Base-by-base conservation (phyloP, 2,888 invertebrate genomes). In the Apamea crenata region DNA sequence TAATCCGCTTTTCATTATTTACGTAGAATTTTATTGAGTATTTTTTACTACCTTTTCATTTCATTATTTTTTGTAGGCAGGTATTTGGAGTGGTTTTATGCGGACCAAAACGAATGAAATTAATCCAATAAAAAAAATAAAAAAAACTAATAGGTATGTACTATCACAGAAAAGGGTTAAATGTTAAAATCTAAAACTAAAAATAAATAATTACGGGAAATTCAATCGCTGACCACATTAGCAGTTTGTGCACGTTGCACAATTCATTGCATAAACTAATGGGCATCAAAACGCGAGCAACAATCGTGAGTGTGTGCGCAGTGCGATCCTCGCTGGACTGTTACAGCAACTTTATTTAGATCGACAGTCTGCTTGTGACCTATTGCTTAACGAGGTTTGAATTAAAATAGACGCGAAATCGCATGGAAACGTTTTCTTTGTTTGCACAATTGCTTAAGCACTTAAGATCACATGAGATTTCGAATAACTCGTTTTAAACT, bases 231-330 rank as follows among this genome's bases (percentile, higher is more conserved):
- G 47, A 36, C 65, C 47, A 78, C 32, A 75, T 74, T 83, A 63
- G 71, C 47, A 69, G 36, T 56, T 72, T 53, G 59, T 78, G n/a
- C 14, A 40, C 36, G 74, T 89, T 89, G 74, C 82, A 83, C 86
- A 88, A 88, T 80, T 29, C 53, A 81, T 88, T 88, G 78, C 84
- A 88, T 88, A 83, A 89, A 84, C 74, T 69, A 75, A 78, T 75
- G 36, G 50, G 69, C 25, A 72, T 67, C 75, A 80, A 80, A 84
- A 50, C 78, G 70, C 77, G 76, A 81, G 70, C 70, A 69, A 79
- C 72, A 61, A 78, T 81, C 72, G 56, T 65, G 65, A 67, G 32
- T 75, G 76, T 81, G 68, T 74, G n/a, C n/a, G n/a, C n/a, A n/a
- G n/a, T n/a, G 67, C 67, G 56, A 71, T 78, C 67, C 36, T 68